Evolutionary conservation across 2,113 vertebrate genomes (phyloP), one percentile per base, ranked within the genome.

Genomic region (Athene noctua): DNA sequence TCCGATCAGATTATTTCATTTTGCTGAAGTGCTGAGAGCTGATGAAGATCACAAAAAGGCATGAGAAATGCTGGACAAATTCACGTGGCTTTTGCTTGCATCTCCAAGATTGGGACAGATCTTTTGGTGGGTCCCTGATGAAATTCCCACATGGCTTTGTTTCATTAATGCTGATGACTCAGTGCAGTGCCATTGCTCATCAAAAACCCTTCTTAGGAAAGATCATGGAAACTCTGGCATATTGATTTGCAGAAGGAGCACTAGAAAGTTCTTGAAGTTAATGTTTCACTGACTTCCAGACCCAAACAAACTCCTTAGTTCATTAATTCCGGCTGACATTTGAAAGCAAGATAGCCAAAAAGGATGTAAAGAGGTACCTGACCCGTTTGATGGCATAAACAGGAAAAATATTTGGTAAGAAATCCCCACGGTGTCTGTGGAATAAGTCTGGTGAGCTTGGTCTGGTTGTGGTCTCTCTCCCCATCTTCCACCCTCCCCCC

Each of bases 181-280:
- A 90, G 49, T 82, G 87, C 62, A 85, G 70, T 46, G 59, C 73
- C 90, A 86, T 44, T 23, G 14, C 86, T 91, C 77, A 87, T 8
- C 78, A 49, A 49, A 38, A 46, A 6, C 74, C 82, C 13, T 62
- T 79, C 86, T 49, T 8, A 57, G 80, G 91, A 29, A 92, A 51
- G 34, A 82, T 51, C 70, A 66, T 3, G 1, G 51, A 47, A 91
- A 93, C 93, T 90, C 52, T 7, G 61, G 59, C 44, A 42, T 20
- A 32, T 7, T n/a, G 52, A 59, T 75, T n/a, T 57, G 68, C 70
- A 68, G 54, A n/a, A 67, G 61, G n/a, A 90, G 36, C 5, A 44
- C 86, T 27, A 86, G 94, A 84, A 95, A 84, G 58, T 84, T 95
- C 94, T 27, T 75, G 16, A 81, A 91, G 42, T 78, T 65, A 27